Conservation (phyloP, 1,140 invertebrate species). For the Eciton burchellii region DNA sequence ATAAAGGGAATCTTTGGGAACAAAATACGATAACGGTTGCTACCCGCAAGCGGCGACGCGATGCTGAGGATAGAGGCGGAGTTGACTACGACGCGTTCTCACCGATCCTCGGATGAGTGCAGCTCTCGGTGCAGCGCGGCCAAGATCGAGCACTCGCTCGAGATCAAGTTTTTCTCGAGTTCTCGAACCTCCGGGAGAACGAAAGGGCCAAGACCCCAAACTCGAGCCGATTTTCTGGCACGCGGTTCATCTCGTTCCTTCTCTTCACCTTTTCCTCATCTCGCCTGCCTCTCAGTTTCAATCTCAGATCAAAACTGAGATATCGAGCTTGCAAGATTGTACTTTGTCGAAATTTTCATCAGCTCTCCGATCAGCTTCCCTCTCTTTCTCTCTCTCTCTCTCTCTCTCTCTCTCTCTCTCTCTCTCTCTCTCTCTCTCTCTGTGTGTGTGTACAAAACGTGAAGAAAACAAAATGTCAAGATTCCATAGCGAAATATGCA, state of each 20-base stretch:
- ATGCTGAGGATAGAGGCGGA: slow-evolving; percentile 68
- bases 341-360: too few species aligned
- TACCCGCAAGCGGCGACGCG: slow-evolving; percentile 59
- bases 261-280: slow-evolving; percentile 49
- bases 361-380: too few species aligned
- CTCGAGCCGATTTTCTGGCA: slow-evolving; percentile 84
- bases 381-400: too few species aligned
- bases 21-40: not conserved
- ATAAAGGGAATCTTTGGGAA: slow-evolving; percentile 67
- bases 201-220: slow-evolving; percentile 53
- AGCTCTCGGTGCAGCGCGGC: slow-evolving; percentile 45
- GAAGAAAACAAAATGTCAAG: too few species aligned
- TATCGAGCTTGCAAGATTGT: too few species aligned
- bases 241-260: slow-evolving; percentile 80
- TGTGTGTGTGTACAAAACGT: too few species aligned
- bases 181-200: slow-evolving; percentile 76
- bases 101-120: slow-evolving; percentile 53
- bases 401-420: too few species aligned
- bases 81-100: slow-evolving; percentile 69
- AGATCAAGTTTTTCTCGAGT: slow-evolving; percentile 84
- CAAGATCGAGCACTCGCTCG: slow-evolving; percentile 72
- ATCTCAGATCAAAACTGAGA: too few species aligned
- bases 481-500: too few species aligned
- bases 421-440: too few species aligned
- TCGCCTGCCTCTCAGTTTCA: slow-evolving; percentile 21